A percentile compares a stretch with the other conserved stretches of the same genome.
Conservation (phyloP, 2,113 vertebrate genomes). For the Ptilonorhynchus violaceus region DNA sequence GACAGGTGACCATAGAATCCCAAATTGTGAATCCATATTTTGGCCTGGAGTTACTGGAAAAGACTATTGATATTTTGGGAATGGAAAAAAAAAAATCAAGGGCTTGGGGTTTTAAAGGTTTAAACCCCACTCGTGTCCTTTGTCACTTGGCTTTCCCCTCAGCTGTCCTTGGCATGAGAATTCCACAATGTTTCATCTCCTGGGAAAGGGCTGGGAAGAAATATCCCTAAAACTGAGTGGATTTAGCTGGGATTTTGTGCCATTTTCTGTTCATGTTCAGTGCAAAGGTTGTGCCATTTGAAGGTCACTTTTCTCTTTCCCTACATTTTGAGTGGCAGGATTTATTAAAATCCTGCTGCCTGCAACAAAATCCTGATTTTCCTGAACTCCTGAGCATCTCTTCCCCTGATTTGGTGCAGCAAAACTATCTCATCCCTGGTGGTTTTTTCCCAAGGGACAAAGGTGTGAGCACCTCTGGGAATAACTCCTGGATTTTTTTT, state of each 20-base stretch:
- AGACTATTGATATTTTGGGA: neutral
- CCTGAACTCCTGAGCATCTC: no score
- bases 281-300: neutral
- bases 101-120: rapidly evolving
- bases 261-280: neutral
- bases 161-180: neutral
- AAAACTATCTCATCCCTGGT: neutral
- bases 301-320: neutral
- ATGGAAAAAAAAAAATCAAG: neutral
- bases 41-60: neutral
- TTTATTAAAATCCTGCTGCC: neutral
- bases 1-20: rapidly evolving
- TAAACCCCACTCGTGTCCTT: neutral
- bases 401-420: rapidly evolving
- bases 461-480: neutral
- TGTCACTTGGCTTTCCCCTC: neutral
- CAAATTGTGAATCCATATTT: neutral
- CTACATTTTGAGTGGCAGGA: neutral
- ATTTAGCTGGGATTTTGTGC: neutral
- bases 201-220: neutral
- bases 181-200: neutral
- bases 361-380: neutral
- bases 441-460: neutral
- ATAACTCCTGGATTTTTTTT: neutral
- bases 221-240: neutral